These are phyloP conservation scores for Littorina saxatilis DNA, from an alignment of 1,140 invertebrate genomes.

Conservation along the genomic window DNA sequence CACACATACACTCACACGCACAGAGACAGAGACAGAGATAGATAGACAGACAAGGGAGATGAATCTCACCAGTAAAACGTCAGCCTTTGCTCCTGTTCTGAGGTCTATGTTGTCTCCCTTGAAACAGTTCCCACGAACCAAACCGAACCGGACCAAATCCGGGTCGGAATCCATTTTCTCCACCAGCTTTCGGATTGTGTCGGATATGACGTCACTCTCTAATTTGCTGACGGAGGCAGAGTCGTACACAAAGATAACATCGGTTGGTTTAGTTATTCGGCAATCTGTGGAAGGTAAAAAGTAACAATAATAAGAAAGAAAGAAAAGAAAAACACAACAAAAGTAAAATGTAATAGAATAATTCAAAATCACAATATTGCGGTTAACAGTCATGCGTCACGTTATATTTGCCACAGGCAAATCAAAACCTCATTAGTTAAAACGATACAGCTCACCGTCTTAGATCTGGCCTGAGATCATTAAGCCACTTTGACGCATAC, in stretches of 20 bases:
- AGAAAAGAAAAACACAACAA: neutral
- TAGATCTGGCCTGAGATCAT: no score
- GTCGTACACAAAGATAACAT: constrained; percentile 57
- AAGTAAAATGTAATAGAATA: neutral
- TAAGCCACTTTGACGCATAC: no score
- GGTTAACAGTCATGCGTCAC: no score
- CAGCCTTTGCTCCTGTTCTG: neutral
- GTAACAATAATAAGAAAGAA: neutral
- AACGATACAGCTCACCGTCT: no score
- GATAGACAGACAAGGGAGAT: no score
- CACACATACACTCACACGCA: neutral
- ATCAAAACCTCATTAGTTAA: no score
- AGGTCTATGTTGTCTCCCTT: constrained; percentile 25
- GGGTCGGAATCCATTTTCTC: constrained; percentile 6
- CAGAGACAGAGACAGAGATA: neutral
- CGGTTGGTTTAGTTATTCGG: constrained; percentile 51
- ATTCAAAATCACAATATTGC: no score
- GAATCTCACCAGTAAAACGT: neutral
- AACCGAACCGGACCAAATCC: constrained; percentile 14
- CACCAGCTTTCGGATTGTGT: neutral
- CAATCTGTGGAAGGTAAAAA: neutral
- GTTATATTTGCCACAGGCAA: no score
- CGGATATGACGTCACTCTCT: constrained; percentile 25
- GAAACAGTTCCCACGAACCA: constrained; percentile 21
- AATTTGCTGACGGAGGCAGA: constrained; percentile 53